These are phyloP conservation scores for Blastobasis lacticolella DNA, from an alignment of 2,888 invertebrate genomes.

Conservation along the genomic window DNA sequence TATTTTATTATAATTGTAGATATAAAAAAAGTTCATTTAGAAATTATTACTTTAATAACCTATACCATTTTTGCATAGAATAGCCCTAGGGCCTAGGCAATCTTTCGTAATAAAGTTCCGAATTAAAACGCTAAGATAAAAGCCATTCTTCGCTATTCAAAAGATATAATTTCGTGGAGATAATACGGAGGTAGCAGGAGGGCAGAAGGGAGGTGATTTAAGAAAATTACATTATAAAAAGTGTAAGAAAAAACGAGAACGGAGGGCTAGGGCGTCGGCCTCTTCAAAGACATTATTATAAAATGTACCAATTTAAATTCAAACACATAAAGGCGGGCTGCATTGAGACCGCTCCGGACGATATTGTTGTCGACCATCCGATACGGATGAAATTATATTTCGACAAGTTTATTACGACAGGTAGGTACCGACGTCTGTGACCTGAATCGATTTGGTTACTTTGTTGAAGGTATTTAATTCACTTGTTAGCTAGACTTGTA, in stretches of 20 bases:
- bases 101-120: too few species aligned
- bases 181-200: conserved; percentile 39
- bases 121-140: conserved; percentile 9
- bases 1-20: not conserved
- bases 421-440: not conserved
- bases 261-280: conserved; percentile 42
- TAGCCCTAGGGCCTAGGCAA: too few species aligned
- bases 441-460: not conserved
- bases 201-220: conserved; percentile 56
- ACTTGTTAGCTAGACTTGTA: not conserved
- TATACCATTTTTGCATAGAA: not conserved
- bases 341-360: conserved; percentile 29
- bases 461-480: not conserved
- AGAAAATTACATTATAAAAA: conserved; percentile 70
- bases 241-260: conserved; percentile 39
- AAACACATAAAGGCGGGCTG: conserved; percentile 49
- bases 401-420: conserved; percentile 5
- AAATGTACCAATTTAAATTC: conserved; percentile 67
- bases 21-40: not conserved
- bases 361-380: conserved; percentile 10
- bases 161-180: conserved; percentile 29
- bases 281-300: conserved; percentile 57
- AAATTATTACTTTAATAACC: not conserved
- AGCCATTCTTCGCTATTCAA: conserved; percentile 15
- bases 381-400: conserved; percentile 9